Base-by-base conservation (phyloP, 1,140 invertebrate species). In the Cotesia typhae region DNA sequence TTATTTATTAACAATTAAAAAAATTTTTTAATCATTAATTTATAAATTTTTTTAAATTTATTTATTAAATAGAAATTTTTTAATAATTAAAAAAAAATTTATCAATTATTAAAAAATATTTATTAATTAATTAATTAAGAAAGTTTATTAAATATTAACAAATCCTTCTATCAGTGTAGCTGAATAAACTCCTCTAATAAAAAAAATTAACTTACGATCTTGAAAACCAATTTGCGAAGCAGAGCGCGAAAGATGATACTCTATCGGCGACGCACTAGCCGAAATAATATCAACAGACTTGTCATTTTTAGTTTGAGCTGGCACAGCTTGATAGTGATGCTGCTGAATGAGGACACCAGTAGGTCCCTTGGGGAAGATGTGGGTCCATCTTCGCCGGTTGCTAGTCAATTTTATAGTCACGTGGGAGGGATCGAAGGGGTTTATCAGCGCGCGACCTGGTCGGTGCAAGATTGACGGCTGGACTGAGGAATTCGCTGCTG, bases 381-480 rank as follows among this genome's bases (percentile, higher is more conserved):
- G 98, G 4, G 97, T 98, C 98, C 98, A 99, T 66, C 98, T 89
- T 61, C 97, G 88, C 63, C 98, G 89, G 86, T 99, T 99, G 61
- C 97, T 98, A 0, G 98, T 99, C 60, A 99, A 87, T 84, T 98
- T 98, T 67, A 99, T 96, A 41, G 96, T 96, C 69, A 98, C 96
- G 81, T 98, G 95, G 0, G 96, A 97, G 0, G 97, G 97, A 84
- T 98, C 96, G 86, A 99, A 99, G 0, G 98, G 98, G 88, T 99
- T 99, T 71, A 99, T 95, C 6, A 96, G 87, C 2, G 94, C 94
- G 69, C 93, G 87, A 4, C 92, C 92, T 0, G 92, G 92, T 12
- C 92, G 84, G 41, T 90, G 88, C 12, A 91, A 86, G 70, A 66
- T 81, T 35, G 76, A 74, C 52, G 83, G 80, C 75, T 84, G 83